A percentile compares a stretch with the other conserved stretches of the same genome.
These are phyloP conservation scores for Garra rufa DNA, from an alignment of 2,113 vertebrate species.

Conservation along the genomic window DNA sequence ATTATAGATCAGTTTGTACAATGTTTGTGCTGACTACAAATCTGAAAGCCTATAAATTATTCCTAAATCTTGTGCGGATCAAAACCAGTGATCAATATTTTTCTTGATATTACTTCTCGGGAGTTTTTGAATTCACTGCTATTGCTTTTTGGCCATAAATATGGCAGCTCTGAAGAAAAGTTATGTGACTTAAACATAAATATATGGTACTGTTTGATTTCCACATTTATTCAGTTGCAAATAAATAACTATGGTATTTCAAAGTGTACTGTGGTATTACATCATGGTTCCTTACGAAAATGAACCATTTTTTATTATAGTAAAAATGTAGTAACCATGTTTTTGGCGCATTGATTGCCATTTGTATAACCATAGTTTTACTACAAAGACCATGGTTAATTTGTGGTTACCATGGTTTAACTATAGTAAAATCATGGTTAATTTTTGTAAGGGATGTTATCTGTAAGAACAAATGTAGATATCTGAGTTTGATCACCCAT, in stretches of 20 bases:
- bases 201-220: neutral
- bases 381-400: no score
- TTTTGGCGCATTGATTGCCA: no score
- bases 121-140: neutral
- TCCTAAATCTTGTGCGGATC: neutral
- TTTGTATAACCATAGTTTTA: no score
- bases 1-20: no score
- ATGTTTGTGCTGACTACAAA: constrained; percentile 4
- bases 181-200: neutral
- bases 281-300: no score
- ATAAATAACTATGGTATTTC: no score
- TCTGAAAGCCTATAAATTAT: neutral
- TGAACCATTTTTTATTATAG: no score
- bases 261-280: neutral
- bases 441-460: no score
- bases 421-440: no score
- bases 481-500: neutral
- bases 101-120: neutral
- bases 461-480: neutral
- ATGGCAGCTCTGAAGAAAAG: neutral
- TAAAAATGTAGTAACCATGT: no score
- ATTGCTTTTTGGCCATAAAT: neutral
- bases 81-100: constrained; percentile 1
- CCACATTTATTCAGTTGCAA: no score
- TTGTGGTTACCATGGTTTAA: no score